Evolutionary conservation across 2,113 vertebrate species (phyloP).

Genomic region (Mobula hypostoma): DNA sequence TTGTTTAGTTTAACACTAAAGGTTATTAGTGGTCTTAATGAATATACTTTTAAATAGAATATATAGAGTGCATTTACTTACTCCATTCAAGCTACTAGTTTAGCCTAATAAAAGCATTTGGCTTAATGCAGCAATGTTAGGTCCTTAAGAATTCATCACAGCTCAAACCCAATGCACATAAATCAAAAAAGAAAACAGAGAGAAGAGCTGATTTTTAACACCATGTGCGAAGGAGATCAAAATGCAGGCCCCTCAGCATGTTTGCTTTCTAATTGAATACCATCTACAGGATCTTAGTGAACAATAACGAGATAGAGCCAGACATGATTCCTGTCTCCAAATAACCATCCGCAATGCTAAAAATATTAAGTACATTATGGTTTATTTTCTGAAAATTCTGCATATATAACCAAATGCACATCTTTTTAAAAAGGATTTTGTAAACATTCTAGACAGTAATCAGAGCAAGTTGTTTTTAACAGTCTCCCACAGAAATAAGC

Average conservation of each 20-base stretch:
- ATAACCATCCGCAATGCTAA: background rate
- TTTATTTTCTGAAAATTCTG: background rate
- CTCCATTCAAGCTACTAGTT: background rate
- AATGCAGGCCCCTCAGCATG: background rate
- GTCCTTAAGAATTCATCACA: slow-evolving; percentile 1
- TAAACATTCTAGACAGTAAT: background rate
- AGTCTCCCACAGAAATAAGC: background rate
- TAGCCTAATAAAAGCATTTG: background rate
- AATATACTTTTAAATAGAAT: background rate
- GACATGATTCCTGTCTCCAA: background rate
- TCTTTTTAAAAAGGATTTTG: background rate
- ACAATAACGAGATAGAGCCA: background rate
- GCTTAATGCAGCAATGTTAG: background rate
- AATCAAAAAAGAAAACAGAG: background rate
- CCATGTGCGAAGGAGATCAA: background rate
- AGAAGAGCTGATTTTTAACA: background rate
- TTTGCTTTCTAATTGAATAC: background rate
- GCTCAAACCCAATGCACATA: background rate
- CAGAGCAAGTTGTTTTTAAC: background rate
- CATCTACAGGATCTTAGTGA: background rate
- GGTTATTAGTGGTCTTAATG: background rate
- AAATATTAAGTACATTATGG: background rate
- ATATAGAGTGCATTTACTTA: background rate
- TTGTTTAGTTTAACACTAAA: background rate
- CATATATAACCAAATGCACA: background rate